A percentile compares a stretch with the other conserved stretches of the same genome.
Evolutionary conservation across 2,888 invertebrate species (phyloP).

Genomic region (Helobdella robusta): DNA sequence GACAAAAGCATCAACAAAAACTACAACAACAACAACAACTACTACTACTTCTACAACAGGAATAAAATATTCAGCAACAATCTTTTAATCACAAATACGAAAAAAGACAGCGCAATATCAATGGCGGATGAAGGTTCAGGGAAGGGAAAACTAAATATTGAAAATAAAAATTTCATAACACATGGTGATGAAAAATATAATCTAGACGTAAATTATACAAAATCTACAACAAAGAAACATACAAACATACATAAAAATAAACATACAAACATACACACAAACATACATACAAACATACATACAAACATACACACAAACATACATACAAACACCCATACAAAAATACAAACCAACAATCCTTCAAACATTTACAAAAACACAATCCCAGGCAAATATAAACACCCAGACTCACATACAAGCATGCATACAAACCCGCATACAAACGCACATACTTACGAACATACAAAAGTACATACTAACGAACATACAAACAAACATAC

Average conservation of each 20-base stretch:
- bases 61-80: too few relatives aligned
- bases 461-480: slow-evolving; percentile 14
- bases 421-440: slow-evolving; percentile 13
- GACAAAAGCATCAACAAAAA: not conserved
- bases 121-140: too few relatives aligned
- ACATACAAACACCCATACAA: not conserved
- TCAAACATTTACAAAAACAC: not conserved
- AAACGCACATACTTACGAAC: slow-evolving; percentile 15
- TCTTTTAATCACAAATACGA: too few relatives aligned
- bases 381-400: not conserved
- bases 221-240: not conserved
- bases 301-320: not conserved
- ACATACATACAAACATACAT: slow-evolving; percentile 1
- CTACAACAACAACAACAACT: too few relatives aligned
- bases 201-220: too few relatives aligned
- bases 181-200: too few relatives aligned
- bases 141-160: too few relatives aligned
- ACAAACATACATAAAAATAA: not conserved
- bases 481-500: slow-evolving; percentile 18
- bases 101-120: too few relatives aligned
- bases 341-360: not conserved
- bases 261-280: not conserved
- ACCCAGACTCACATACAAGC: slow-evolving; percentile 7
- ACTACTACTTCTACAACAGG: too few relatives aligned
- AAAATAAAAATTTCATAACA: too few relatives aligned